These are phyloP conservation scores for Sapajus apella DNA, from an alignment of 2,113 vertebrate species.

Conservation along the genomic window DNA sequence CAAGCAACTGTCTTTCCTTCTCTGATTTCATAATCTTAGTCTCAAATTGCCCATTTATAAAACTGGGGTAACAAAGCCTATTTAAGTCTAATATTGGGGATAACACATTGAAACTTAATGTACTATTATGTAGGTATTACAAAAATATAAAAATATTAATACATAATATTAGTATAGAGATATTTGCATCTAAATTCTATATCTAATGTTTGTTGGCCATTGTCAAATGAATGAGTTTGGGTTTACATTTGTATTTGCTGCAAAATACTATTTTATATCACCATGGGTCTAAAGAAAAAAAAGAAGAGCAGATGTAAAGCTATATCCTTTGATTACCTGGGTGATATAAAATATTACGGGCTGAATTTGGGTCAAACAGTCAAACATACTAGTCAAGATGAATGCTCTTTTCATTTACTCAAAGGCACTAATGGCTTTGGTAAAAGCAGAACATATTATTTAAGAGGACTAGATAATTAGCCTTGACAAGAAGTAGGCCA, in stretches of 20 bases:
- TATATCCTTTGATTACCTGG: not conserved
- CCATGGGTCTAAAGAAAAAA: not conserved
- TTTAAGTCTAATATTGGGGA: not conserved
- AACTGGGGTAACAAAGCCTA: not conserved
- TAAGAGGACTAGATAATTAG: not conserved
- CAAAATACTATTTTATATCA: not conserved
- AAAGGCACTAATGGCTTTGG: not conserved
- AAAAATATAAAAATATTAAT: not conserved
- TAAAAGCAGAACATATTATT: not conserved
- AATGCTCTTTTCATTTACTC: not conserved
- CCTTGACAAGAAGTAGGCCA: constrained; percentile 15
- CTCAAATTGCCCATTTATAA: not conserved
- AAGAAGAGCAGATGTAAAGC: not conserved
- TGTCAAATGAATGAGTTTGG: not conserved
- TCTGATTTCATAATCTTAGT: not conserved
- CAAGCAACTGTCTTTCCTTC: not conserved
- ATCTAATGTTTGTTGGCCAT: not conserved
- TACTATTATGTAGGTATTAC: not conserved
- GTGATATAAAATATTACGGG: not conserved
- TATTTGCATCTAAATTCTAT: not conserved
- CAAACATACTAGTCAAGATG: not conserved
- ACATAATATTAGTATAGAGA: not conserved
- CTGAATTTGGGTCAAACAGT: not conserved
- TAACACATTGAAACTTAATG: not conserved
- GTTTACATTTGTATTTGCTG: not conserved